phyloP scores from a whole-genome alignment of 2,888 invertebrate species.

The Ormyrus thymus region DNA sequence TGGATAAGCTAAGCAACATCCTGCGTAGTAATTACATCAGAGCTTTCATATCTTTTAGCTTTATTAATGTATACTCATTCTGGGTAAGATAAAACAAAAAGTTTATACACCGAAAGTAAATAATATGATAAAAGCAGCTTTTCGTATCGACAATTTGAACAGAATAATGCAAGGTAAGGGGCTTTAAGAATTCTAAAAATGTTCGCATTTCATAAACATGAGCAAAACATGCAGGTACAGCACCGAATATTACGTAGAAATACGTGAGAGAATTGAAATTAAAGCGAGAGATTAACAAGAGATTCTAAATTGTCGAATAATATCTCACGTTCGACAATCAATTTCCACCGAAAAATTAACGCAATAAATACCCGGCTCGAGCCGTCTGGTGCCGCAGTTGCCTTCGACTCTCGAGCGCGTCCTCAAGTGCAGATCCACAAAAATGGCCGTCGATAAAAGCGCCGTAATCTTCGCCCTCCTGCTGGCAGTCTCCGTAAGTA shows the following conservation, averaged over 20 bases:
- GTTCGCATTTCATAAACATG: too few relatives aligned
- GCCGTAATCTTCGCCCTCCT: conserved; percentile 5
- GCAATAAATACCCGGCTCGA: conserved; percentile 31
- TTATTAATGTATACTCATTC: too few relatives aligned
- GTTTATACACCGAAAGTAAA: too few relatives aligned
- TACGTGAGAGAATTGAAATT: conserved; percentile 34
- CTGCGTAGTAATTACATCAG: too few relatives aligned
- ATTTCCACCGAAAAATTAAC: not conserved
- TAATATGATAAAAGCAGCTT: too few relatives aligned
- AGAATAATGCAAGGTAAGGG: too few relatives aligned
- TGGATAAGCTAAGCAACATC: too few relatives aligned
- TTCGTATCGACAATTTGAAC: too few relatives aligned
- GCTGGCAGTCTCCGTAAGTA: conserved; percentile 40
- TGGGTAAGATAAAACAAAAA: too few relatives aligned
- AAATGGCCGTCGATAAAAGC: conserved; percentile 12
- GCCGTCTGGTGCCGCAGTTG: not conserved
- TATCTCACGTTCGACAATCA: conserved; percentile 33
- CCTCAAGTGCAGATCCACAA: not conserved
- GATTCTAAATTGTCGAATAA: conserved; percentile 11
- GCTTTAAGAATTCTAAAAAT: too few relatives aligned
- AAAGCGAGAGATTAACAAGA: not conserved
- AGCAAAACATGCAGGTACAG: too few relatives aligned
- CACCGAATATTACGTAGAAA: not conserved
- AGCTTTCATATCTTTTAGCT: too few relatives aligned
- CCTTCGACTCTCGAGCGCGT: not conserved